These are phyloP conservation scores for Parochlus steinenii DNA, from an alignment of 2,888 invertebrate species.

Conservation along the genomic window DNA sequence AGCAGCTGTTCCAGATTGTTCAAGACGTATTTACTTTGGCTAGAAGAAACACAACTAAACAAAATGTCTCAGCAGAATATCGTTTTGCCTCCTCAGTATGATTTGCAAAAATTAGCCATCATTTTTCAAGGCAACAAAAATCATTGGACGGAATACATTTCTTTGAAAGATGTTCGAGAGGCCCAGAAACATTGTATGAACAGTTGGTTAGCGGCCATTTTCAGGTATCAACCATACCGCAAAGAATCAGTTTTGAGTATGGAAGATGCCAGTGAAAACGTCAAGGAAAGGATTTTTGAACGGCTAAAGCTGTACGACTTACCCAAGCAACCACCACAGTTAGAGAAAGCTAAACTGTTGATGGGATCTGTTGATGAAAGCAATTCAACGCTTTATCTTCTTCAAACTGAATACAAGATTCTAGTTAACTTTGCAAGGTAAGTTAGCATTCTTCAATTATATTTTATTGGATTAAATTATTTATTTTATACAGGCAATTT, in stretches of 20 bases:
- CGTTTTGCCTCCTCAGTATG: conserved; percentile 56
- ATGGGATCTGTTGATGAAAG: conserved; percentile 19
- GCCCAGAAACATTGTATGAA: conserved; percentile 34
- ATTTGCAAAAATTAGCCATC: conserved; percentile 41
- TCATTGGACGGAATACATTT: conserved; percentile 52
- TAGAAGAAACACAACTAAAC: conserved; percentile 61
- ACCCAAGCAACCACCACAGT: conserved; percentile 38
- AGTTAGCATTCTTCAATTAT: conserved; percentile 15
- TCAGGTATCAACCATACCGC: conserved; percentile 25
- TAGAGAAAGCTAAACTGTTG: conserved; percentile 31
- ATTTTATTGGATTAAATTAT: conserved; percentile 4
- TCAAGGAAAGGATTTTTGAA: conserved; percentile 35
- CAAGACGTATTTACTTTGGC: conserved; percentile 52
- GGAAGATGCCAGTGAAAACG: not conserved
- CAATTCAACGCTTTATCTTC: conserved; percentile 21
- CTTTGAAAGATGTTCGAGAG: conserved; percentile 37
- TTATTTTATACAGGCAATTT: conserved; percentile 35
- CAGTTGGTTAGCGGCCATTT: conserved; percentile 38
- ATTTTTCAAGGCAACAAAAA: conserved; percentile 41
- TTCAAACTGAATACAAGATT: conserved; percentile 25
- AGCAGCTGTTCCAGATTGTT: conserved; percentile 35
- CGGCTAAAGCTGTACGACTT: conserved; percentile 47
- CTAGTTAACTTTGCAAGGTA: conserved; percentile 33
- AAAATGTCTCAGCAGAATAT: conserved; percentile 28
- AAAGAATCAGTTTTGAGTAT: not conserved